A percentile compares a stretch with the other conserved stretches of the same genome.
These are phyloP conservation scores for Drosophila lacertosa DNA, from an alignment of 1,140 invertebrate genomes.

Conservation along the genomic window DNA sequence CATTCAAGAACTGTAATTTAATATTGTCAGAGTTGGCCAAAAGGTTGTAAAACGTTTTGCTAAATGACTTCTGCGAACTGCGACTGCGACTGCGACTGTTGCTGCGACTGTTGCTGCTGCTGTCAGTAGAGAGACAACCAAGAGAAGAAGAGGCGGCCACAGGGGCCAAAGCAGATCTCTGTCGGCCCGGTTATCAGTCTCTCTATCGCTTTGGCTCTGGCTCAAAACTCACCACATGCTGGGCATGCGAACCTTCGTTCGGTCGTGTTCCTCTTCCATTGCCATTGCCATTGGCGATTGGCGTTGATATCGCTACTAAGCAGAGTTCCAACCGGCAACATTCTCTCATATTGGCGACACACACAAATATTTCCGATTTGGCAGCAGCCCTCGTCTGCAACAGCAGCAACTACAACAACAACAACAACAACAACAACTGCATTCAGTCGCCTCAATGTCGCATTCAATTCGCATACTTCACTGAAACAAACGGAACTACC, in stretches of 20 bases:
- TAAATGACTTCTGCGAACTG: constrained; percentile 76
- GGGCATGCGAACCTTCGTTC: constrained; percentile 45
- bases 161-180: constrained; percentile 34
- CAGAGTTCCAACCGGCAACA: constrained; percentile 41
- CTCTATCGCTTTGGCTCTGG: constrained; percentile 59
- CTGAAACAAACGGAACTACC: constrained; percentile 18
- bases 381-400: constrained; percentile 9
- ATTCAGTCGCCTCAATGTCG: constrained; percentile 20
- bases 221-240: constrained; percentile 73
- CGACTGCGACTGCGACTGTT: too few species aligned
- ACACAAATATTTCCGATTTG: constrained; percentile 75
- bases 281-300: constrained; percentile 47
- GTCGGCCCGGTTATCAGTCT: constrained; percentile 75
- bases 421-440: constrained; percentile 8
- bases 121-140: constrained; percentile 16
- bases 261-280: background rate
- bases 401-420: constrained; percentile 12
- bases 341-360: constrained; percentile 71
- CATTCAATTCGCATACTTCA: constrained; percentile 24
- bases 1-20: constrained; percentile 70
- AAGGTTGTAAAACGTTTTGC: constrained; percentile 75
- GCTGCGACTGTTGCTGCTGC: too few species aligned
- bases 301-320: constrained; percentile 54
- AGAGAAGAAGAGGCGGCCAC: constrained; percentile 1
- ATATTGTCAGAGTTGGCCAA: constrained; percentile 70